phyloP scores from a whole-genome alignment of 1,140 invertebrate genomes.

The Chelonus insularis region DNA sequence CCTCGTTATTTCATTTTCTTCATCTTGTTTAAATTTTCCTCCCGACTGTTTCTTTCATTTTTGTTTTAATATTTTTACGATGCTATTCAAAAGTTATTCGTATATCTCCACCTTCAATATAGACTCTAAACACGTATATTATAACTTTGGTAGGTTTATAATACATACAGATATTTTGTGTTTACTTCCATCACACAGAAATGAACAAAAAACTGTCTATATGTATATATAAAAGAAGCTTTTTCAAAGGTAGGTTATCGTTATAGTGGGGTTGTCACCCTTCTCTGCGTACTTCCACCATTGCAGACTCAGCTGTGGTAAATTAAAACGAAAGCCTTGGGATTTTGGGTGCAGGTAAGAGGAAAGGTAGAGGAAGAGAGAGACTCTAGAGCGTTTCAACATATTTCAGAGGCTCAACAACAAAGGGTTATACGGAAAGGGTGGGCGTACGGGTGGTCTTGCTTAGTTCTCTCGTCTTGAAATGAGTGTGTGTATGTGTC shows the following conservation, averaged over 20 bases:
- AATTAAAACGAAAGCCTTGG: constrained; percentile 36
- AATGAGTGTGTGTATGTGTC: background rate
- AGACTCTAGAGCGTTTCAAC: constrained; percentile 23
- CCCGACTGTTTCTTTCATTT: too few relatives aligned
- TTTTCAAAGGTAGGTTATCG: background rate
- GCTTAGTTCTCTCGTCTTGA: constrained; percentile 2
- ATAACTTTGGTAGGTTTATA: too few relatives aligned
- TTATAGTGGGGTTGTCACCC: background rate
- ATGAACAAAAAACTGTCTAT: too few relatives aligned
- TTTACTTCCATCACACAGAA: too few relatives aligned
- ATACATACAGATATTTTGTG: too few relatives aligned
- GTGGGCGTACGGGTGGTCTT: constrained; percentile 1
- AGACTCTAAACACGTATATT: too few relatives aligned
- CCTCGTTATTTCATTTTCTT: too few relatives aligned
- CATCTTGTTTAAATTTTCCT: too few relatives aligned
- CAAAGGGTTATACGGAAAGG: constrained; percentile 29
- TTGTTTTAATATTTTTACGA: too few relatives aligned
- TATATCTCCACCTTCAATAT: too few relatives aligned
- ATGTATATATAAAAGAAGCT: too few relatives aligned
- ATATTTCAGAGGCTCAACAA: constrained; percentile 40
- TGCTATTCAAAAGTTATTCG: too few relatives aligned
- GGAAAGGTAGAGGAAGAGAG: background rate
- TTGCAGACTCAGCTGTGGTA: constrained; percentile 19
- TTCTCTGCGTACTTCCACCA: background rate
- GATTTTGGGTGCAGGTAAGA: constrained; percentile 28